phyloP scores from a whole-genome alignment of 2,888 invertebrate genomes.

The Allophyes oxyacanthae region DNA sequence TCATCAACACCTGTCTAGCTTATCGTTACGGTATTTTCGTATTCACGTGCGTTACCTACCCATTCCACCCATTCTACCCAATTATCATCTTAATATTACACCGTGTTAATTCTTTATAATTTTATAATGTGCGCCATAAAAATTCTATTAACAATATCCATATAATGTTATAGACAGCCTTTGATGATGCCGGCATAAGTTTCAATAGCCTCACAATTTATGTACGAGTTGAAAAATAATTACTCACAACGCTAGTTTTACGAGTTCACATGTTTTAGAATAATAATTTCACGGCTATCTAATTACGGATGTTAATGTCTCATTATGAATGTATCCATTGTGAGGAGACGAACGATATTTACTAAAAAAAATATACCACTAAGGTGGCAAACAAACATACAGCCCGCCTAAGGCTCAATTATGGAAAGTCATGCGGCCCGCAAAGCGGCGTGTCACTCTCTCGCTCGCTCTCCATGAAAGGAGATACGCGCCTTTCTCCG shows the following conservation, averaged over 20 bases:
- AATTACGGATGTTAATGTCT: conserved; percentile 73
- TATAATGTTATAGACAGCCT: conserved; percentile 45
- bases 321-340: conserved; percentile 70
- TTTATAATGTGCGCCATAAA: conserved; percentile 53
- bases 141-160: conserved; percentile 59
- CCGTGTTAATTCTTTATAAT: conserved; percentile 55
- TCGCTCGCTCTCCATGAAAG: too few species aligned
- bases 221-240: conserved; percentile 59
- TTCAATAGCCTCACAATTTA: conserved; percentile 42
- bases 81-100: conserved; percentile 45
- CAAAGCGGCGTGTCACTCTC: too few species aligned
- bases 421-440: too few species aligned
- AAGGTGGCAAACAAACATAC: too few species aligned
- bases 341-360: background rate
- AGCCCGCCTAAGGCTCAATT: too few species aligned
- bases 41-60: conserved; percentile 33
- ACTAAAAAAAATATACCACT: background rate
- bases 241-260: conserved; percentile 59
- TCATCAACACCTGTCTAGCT: conserved; percentile 37
- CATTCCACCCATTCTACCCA: conserved; percentile 10
- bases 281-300: conserved; percentile 78
- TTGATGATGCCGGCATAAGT: conserved; percentile 42
- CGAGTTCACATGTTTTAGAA: conserved; percentile 63
- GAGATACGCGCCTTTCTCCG: too few species aligned
- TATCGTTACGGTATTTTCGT: conserved; percentile 35